Evolutionary conservation across 1,140 invertebrate species (phyloP), one percentile per base, ranked within the genome.

Genomic region (Macrotrachela quadricornifera): DNA sequence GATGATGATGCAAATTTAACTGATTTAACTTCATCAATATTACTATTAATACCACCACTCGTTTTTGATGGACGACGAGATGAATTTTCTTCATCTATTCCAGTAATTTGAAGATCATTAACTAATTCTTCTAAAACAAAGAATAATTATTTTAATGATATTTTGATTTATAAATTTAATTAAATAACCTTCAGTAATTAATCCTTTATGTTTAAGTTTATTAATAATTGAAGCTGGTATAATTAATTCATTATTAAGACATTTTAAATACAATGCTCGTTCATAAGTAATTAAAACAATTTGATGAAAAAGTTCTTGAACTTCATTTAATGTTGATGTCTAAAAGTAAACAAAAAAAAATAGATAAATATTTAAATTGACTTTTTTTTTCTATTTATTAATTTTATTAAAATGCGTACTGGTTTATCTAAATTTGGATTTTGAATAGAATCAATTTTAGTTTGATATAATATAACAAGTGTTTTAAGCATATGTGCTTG

Each of bases 391-490:
- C 21, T 30, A 4, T 8, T 30, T 2, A 2, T 30, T 8, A 30
- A 30, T 4, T 2, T 30, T 30, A 2, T 30, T 30, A 4, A n/a
- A n/a, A n/a, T n/a, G n/a, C n/a, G 38, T 51, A 69, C 67, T 62
- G 64, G 61, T 59, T 69, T 68, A 51, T 70, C 68, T 13, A 64
- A 58, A 55, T 68, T 65, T 15, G 66, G 67, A 46, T 57, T 59
- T 36, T 61, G 61, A 56, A 62, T 68, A 21, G 66, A 63, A 54
- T 69, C 64, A 10, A 69, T 61, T 18, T 61, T 57, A 10, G 59
- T 38, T 12, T 64, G 61, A 10, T 69, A 59, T 15, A 63, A 56
- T 21, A 54, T 55, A 0, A 70, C 56, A 47, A 59, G 52, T 16
- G 61, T 58, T 10, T 57, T 59, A 13, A 68, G 56, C 14, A 51